Conservation (phyloP, 2,113 vertebrate species). For the Pterocles orientalis region DNA sequence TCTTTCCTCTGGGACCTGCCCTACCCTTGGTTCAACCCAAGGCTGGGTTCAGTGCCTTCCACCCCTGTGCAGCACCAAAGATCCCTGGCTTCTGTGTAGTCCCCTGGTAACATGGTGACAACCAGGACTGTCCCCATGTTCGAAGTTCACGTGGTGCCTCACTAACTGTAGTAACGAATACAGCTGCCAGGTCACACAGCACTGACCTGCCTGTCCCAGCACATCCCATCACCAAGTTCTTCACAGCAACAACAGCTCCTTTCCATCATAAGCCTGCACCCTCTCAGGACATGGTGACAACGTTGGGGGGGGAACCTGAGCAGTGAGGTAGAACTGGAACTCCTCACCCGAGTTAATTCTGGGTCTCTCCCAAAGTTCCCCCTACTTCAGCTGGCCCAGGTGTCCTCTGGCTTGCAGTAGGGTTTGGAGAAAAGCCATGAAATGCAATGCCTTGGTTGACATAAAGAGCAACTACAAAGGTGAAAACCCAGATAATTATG, state of each 20-base stretch:
- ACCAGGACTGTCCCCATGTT: accelerated
- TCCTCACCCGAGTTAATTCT: background rate
- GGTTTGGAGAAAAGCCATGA: background rate
- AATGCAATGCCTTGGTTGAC: background rate
- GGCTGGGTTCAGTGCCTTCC: background rate
- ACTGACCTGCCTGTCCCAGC: background rate
- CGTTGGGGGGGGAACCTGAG: background rate
- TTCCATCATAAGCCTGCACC: background rate
- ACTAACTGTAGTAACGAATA: background rate
- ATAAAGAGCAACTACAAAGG: background rate
- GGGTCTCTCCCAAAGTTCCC: background rate
- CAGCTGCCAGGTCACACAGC: background rate
- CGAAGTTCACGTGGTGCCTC: background rate
- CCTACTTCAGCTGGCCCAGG: background rate
- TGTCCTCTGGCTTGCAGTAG: background rate
- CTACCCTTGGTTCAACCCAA: background rate
- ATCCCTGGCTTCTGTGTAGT: background rate
- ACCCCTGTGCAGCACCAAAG: background rate
- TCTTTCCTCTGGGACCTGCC: background rate
- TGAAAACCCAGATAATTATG: background rate
- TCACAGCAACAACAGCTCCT: background rate
- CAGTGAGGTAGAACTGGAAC: background rate
- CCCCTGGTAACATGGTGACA: background rate
- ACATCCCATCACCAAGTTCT: background rate
- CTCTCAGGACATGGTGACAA: background rate